These are phyloP conservation scores for Formica exsecta DNA, from an alignment of 1,140 invertebrate genomes.

Conservation along the genomic window DNA sequence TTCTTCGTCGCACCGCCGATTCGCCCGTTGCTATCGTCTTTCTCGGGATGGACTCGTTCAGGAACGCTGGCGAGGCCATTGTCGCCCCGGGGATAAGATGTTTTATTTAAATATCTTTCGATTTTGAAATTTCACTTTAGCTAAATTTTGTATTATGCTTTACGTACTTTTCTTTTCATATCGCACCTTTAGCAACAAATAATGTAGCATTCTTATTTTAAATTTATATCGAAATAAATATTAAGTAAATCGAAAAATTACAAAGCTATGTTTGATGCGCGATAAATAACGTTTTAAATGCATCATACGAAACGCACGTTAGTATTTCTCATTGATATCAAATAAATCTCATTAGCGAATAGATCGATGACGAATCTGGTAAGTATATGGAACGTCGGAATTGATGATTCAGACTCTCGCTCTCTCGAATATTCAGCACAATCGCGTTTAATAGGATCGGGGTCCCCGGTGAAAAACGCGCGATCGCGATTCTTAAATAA, in stretches of 20 bases:
- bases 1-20: constrained; percentile 72
- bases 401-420: not conserved
- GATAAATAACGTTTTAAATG: no score
- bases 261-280: not conserved
- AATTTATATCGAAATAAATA: not conserved
- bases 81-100: constrained; percentile 55
- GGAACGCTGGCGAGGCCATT: constrained; percentile 46
- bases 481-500: constrained; percentile 47
- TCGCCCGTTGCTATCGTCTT: constrained; percentile 70
- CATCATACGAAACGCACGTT: no score
- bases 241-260: not conserved
- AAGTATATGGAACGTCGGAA: not conserved
- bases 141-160: no score
- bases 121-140: not conserved
- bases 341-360: not conserved
- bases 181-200: not conserved
- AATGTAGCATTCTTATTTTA: not conserved
- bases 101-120: not conserved
- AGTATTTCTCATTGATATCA: no score
- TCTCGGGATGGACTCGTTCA: constrained; percentile 65
- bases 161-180: not conserved
- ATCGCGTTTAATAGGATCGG: not conserved
- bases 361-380: not conserved
- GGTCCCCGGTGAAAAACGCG: constrained; percentile 2
- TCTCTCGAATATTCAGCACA: not conserved